Conservation (phyloP, 1,140 invertebrate species). For the Octopus sinensis region DNA sequence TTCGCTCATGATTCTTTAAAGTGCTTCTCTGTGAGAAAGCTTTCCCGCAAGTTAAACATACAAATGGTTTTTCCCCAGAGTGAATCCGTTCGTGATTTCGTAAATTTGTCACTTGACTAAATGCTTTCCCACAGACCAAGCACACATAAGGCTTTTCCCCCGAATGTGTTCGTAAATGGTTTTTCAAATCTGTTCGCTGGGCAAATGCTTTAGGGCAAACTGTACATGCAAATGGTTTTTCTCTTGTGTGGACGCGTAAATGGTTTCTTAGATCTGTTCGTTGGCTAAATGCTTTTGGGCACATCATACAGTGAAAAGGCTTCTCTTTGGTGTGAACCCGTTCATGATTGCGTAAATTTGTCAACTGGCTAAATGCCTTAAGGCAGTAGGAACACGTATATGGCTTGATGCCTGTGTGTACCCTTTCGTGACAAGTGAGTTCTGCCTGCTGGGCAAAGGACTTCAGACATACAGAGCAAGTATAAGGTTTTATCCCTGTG, state of each 20-base stretch:
- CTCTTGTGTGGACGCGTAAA: conserved; percentile 47
- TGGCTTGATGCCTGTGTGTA: conserved; percentile 92
- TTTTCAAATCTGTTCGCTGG: conserved; percentile 19
- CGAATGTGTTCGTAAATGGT: conserved; percentile 40
- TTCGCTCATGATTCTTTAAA: conserved; percentile 61
- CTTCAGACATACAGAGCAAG: conserved; percentile 52
- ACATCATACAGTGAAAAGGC: conserved; percentile 23
- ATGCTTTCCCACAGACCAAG: conserved; percentile 45
- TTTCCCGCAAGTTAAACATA: conserved; percentile 90
- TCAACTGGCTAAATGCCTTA: conserved; percentile 84
- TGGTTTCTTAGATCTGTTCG: conserved; percentile 19
- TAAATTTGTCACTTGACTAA: conserved; percentile 18
- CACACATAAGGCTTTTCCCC: conserved; percentile 52
- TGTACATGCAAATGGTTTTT: conserved; percentile 49
- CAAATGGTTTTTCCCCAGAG: conserved; percentile 40
- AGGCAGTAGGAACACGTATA: conserved; percentile 59
- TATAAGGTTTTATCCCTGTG: conserved; percentile 47
- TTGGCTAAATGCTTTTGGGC: conserved; percentile 20
- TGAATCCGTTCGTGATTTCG: conserved; percentile 24
- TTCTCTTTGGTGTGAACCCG: conserved; percentile 21
- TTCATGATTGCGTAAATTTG: conserved; percentile 77
- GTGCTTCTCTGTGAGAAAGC: conserved; percentile 83
- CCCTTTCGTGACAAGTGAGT: conserved; percentile 88
- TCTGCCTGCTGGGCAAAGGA: conserved; percentile 83
- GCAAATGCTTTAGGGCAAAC: conserved; percentile 43